phyloP scores from a whole-genome alignment of 2,113 vertebrate genomes.

The Sinocyclocheilus maitianheensis region DNA sequence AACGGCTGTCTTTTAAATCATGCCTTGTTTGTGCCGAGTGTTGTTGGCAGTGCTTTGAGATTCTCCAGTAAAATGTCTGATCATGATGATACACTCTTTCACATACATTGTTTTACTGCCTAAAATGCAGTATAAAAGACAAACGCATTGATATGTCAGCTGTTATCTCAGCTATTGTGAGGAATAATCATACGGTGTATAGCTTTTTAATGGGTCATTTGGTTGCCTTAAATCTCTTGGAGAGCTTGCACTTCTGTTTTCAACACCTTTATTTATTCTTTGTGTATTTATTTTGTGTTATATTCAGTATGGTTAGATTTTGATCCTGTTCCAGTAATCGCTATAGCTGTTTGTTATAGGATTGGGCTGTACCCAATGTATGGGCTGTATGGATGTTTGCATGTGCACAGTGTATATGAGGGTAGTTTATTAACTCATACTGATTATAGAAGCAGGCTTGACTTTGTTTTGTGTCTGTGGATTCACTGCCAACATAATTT shows the following conservation, averaged over 20 bases:
- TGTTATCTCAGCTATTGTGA: background rate
- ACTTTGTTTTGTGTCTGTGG: constrained; percentile 21
- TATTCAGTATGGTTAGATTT: background rate
- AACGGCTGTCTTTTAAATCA: background rate
- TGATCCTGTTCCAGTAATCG: background rate
- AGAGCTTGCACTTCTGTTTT: background rate
- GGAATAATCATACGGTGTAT: background rate
- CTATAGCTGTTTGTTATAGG: constrained; percentile 3
- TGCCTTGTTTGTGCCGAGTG: background rate
- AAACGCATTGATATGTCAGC: background rate
- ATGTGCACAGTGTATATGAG: background rate
- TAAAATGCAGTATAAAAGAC: constrained; percentile 4
- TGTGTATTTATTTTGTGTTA: background rate
- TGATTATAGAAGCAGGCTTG: constrained; percentile 32
- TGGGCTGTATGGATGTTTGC: background rate
- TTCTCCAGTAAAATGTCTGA: background rate
- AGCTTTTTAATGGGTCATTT: constrained; percentile 5
- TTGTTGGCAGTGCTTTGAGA: background rate
- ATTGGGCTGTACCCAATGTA: background rate
- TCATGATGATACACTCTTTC: background rate
- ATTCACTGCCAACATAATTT: constrained; percentile 23
- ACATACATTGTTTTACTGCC: background rate
- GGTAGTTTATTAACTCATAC: background rate
- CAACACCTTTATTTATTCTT: background rate
- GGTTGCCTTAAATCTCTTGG: background rate